Conservation (phyloP, 2,797 vertebrate species). For the Pristis pectinata region DNA sequence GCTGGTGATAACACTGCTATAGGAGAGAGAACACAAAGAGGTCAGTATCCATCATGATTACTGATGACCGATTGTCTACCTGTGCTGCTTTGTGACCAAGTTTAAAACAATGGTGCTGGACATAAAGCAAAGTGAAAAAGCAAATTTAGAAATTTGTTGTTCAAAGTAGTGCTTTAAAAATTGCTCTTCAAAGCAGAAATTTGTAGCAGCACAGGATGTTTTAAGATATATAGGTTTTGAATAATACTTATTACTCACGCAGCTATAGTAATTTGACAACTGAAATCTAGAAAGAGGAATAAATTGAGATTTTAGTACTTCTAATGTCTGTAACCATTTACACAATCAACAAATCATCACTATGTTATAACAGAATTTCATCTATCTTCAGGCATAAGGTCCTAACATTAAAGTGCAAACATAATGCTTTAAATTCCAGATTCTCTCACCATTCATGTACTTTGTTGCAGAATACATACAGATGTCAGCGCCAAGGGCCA, state of each 20-base stretch:
- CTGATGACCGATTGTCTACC: background rate
- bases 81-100: too few relatives aligned
- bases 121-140: background rate
- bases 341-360: background rate
- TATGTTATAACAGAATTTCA: background rate
- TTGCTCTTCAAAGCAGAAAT: background rate
- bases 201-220: background rate
- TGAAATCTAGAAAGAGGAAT: background rate
- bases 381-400: background rate
- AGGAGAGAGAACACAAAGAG: background rate
- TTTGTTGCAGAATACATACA: slow-evolving; percentile 92
- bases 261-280: background rate
- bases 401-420: background rate
- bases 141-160: background rate
- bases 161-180: too few relatives aligned
- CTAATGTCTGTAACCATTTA: background rate
- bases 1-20: background rate
- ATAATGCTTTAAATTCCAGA: background rate
- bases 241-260: background rate
- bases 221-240: background rate
- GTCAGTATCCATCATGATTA: background rate
- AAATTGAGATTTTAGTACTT: background rate
- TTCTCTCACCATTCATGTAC: slow-evolving; percentile 83
- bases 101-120: background rate
- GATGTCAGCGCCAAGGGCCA: slow-evolving; percentile 84